These are phyloP conservation scores for Luehdorfia chinensis DNA, from an alignment of 1,140 invertebrate species.

Conservation along the genomic window DNA sequence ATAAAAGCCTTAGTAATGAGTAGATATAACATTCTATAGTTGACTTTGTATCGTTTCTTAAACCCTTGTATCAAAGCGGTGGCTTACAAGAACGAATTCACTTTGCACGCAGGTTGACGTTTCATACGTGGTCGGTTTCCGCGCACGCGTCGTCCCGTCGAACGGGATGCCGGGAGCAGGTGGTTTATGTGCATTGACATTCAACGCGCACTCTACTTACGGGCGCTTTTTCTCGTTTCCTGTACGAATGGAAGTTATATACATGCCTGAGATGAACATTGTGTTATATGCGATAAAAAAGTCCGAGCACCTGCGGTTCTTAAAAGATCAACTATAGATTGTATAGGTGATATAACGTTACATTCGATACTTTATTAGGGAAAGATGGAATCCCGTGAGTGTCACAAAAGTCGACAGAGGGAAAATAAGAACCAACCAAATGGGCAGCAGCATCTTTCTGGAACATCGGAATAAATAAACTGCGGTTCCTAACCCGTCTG, in stretches of 20 bases:
- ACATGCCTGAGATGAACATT: conserved; percentile 11
- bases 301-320: background rate
- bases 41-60: too few relatives aligned
- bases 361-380: background rate
- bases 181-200: conserved; percentile 11
- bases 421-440: too few relatives aligned
- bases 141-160: background rate
- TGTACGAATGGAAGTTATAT: conserved; percentile 11
- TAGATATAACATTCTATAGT: too few relatives aligned
- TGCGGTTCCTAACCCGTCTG: too few relatives aligned
- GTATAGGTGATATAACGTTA: conserved; percentile 1
- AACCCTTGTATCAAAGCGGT: too few relatives aligned
- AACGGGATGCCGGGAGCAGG: background rate
- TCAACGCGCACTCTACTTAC: conserved; percentile 10
- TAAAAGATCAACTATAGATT: conserved; percentile 11
- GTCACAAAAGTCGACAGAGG: too few relatives aligned
- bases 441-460: too few relatives aligned
- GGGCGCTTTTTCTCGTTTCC: conserved; percentile 13
- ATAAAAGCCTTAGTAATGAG: too few relatives aligned
- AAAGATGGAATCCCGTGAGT: too few relatives aligned
- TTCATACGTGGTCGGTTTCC: background rate
- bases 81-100: too few relatives aligned
- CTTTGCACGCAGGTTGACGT: too few relatives aligned
- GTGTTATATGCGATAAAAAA: conserved; percentile 9
- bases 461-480: too few relatives aligned